Percentiles rank a stretch among this genome's conserved stretches.
Conservation (phyloP, 2,888 invertebrate genomes). For the Hylaea fasciaria region DNA sequence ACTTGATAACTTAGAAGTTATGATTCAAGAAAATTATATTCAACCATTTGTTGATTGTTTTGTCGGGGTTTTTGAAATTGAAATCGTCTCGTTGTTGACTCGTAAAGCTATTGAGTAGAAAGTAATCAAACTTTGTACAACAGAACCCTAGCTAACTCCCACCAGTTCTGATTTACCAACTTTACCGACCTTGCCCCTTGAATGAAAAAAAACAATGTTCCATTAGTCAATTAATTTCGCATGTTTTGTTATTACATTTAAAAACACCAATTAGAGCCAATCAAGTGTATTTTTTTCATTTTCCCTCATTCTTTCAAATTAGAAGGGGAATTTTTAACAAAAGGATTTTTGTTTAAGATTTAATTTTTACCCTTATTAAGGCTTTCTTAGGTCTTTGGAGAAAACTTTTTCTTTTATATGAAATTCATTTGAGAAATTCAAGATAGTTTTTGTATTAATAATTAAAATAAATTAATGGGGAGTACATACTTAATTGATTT, state of each 20-base stretch:
- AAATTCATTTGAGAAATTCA: too few species aligned
- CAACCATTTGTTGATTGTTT: too few species aligned
- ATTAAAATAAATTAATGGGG: too few species aligned
- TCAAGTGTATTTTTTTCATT: conserved; percentile 16
- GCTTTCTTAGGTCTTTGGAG: conserved; percentile 3
- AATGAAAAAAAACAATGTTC: conserved; percentile 1
- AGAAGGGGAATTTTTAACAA: conserved; percentile 6
- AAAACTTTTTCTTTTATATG: neutral
- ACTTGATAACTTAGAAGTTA: too few species aligned
- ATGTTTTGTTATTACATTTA: conserved; percentile 11
- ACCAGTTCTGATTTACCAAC: neutral
- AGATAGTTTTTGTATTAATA: too few species aligned
- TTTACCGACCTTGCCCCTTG: neutral
- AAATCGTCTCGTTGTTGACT: too few species aligned
- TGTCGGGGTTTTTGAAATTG: too few species aligned
- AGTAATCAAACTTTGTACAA: too few species aligned
- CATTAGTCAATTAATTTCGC: conserved; percentile 16
- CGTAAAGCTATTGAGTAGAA: too few species aligned
- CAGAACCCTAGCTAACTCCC: neutral
- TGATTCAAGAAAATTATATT: too few species aligned
- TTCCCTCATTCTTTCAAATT: conserved; percentile 14
- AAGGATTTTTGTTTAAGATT: conserved; percentile 7
- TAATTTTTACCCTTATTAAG: conserved; percentile 11
- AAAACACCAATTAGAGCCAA: conserved; percentile 12
- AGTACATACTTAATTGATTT: too few species aligned